These are phyloP conservation scores for Choristoneura fumiferana DNA, from an alignment of 1,140 invertebrate species.

Conservation along the genomic window DNA sequence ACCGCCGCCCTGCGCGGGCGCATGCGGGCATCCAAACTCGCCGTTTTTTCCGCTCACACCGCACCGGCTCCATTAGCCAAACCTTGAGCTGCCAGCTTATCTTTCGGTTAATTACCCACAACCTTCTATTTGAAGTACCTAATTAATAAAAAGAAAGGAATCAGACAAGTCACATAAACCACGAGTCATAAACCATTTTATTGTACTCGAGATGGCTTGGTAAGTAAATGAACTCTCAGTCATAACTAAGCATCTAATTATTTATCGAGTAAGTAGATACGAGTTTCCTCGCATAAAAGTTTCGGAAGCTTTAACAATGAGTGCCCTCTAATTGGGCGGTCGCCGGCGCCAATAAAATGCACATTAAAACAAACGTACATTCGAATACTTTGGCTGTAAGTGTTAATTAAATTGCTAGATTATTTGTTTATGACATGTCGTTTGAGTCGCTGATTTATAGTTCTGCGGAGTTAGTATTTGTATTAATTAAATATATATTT, in stretches of 20 bases:
- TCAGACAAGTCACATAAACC: slow-evolving; percentile 12
- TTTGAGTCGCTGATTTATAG: slow-evolving; percentile 2
- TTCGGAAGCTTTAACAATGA: neutral
- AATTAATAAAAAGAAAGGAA: slow-evolving; percentile 15
- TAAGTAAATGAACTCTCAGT: neutral
- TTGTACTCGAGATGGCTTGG: slow-evolving; percentile 1
- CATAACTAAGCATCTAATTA: neutral
- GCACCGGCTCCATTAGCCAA: slow-evolving; percentile 7
- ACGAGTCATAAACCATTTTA: slow-evolving; percentile 10
- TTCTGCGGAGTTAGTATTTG: neutral
- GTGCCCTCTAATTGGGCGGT: neutral
- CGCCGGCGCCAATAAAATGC: neutral
- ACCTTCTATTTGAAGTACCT: slow-evolving; percentile 9
- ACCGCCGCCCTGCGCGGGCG: slow-evolving; percentile 18
- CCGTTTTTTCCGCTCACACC: slow-evolving; percentile 13
- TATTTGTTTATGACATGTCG: neutral
- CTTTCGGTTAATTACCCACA: slow-evolving; percentile 13
- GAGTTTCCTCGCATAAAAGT: neutral
- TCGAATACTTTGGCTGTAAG: neutral
- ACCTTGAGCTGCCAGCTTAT: slow-evolving; percentile 12
- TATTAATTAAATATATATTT: slow-evolving; percentile 6
- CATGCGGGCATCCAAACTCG: slow-evolving; percentile 8
- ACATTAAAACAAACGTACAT: neutral
- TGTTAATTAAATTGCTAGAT: slow-evolving; percentile 2
- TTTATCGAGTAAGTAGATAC: neutral